Base-by-base conservation (phyloP, 1,140 invertebrate genomes). In the Chymomyza costata region DNA sequence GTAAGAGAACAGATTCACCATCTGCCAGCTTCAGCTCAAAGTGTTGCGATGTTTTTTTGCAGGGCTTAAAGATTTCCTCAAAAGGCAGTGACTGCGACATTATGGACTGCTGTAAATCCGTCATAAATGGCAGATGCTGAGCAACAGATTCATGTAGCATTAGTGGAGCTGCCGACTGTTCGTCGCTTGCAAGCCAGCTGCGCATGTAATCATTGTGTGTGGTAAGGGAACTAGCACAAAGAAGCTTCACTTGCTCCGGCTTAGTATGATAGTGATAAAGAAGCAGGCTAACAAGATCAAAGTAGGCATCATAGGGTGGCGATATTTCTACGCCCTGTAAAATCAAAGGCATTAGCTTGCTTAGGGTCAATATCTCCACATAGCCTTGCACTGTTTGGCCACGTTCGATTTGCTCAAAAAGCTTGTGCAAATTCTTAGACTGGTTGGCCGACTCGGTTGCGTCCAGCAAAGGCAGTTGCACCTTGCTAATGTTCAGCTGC, bases 381-480 rank as follows among this genome's bases (percentile, higher is more conserved):
- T 82, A 85, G 0, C 70, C 80, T 30, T 85, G 78, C n/a, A 85
- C 78, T 0, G 83, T 74, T 7, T 74, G 59, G 0, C 82, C 84
- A 10, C 70, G 56, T 17, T 85, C 83, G 13, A 85, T 85, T 45
- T 85, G 78, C 10, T 45, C 37, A 34, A 85, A 84, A 0, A 85
- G 50, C 30, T 65, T 67, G 15, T 60, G 53, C 2, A 85, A 39
- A 57, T 84, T 83, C 5, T 65, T 51, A 2, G 45, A 50, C 34
- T 69, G 69, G 14, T 3, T 54, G 5, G 47, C 51, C 0, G 48
- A 44, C n/a, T 63, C 55, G 1, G 34, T 34, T 6, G 56, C 21
- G 11, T 47, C 55, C 0, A 65, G 31, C 14, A 55, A 39, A 0
- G 78, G 78, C 7, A 65, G 15, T 13, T 69, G 39, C 2, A 83